Percentiles rank a stretch among this genome's conserved stretches.
phyloP scores from a whole-genome alignment of 2,113 vertebrate species.

The Campylomormyrus numenius region DNA sequence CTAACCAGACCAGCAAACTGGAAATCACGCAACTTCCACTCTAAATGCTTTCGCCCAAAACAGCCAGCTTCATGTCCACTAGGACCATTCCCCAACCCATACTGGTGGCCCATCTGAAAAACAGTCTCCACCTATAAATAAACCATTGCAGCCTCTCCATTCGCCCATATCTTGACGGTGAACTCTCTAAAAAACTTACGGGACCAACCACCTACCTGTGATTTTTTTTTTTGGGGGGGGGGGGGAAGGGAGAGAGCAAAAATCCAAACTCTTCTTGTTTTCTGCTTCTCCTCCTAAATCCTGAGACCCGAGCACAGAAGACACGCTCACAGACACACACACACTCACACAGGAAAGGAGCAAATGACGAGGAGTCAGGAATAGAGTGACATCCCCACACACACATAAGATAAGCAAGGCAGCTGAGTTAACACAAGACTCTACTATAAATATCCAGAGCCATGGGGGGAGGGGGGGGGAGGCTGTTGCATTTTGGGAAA shows the following conservation, averaged over 20 bases:
- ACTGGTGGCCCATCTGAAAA: not conserved
- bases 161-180: too few species aligned
- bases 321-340: constrained; percentile 32
- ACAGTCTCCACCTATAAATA: constrained; percentile 14
- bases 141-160: not conserved
- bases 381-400: constrained; percentile 48
- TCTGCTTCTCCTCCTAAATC: constrained; percentile 16
- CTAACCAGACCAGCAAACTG: not conserved
- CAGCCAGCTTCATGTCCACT: not conserved
- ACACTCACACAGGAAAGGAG: constrained; percentile 23
- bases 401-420: constrained; percentile 51
- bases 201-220: constrained; percentile 37
- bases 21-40: not conserved
- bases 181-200: not conserved
- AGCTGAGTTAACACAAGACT: constrained; percentile 68
- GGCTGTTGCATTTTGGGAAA: constrained; percentile 46
- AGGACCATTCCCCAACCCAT: too few species aligned
- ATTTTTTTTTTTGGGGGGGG: not conserved
- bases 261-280: constrained; percentile 27
- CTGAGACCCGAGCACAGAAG: constrained; percentile 26
- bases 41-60: not conserved
- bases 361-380: constrained; percentile 45
- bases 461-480: constrained; percentile 26
- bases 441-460: constrained; percentile 76
- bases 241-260: not conserved